A percentile compares a stretch with the other conserved stretches of the same genome.
phyloP scores from a whole-genome alignment of 2,888 invertebrate genomes.

The Nephrotoma flavescens region DNA sequence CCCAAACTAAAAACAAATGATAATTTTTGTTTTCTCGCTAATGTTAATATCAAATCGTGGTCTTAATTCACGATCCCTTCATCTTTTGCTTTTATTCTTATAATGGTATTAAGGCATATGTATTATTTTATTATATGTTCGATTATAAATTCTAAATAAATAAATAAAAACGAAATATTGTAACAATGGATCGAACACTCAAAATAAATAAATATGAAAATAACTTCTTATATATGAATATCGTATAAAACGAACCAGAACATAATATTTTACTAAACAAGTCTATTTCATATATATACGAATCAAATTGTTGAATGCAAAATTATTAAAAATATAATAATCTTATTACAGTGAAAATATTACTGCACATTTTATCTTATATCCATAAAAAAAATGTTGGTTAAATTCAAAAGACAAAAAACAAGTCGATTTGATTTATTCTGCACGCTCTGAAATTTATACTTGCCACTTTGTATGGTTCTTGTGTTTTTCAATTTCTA shows the following conservation, averaged over 20 bases:
- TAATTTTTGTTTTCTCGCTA: neutral
- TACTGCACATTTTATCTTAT: neutral
- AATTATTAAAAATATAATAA: neutral
- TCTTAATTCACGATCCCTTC: neutral
- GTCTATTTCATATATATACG: neutral
- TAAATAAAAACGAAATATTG: neutral
- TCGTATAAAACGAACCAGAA: neutral
- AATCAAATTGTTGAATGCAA: neutral
- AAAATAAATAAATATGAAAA: neutral
- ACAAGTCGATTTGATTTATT: neutral
- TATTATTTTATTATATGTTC: neutral
- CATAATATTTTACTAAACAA: neutral
- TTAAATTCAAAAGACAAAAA: neutral
- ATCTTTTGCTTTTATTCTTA: neutral
- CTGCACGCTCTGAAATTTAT: slow-evolving; percentile 1
- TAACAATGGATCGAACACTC: slow-evolving; percentile 1
- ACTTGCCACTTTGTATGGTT: neutral
- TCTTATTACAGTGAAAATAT: neutral
- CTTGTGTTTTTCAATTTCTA: neutral
- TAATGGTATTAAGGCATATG: neutral
- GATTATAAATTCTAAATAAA: neutral
- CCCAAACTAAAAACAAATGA: neutral
- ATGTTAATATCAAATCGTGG: neutral
- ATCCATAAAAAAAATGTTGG: neutral
- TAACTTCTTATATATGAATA: neutral